phyloP scores from a whole-genome alignment of 2,888 invertebrate genomes.

The Neoitamus cyanurus region DNA sequence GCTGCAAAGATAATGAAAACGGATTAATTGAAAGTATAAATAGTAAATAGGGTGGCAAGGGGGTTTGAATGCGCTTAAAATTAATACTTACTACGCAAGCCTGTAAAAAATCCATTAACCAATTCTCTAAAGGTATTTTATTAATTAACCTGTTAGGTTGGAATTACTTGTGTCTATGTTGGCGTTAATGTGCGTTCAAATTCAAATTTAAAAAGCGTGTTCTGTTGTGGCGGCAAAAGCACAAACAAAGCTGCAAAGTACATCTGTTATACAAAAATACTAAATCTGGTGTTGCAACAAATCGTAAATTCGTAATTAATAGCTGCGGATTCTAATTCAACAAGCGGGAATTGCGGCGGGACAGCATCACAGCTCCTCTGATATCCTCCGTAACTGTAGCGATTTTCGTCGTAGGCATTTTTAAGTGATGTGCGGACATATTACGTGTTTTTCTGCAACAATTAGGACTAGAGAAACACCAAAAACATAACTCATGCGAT shows the following conservation, averaged over 20 bases:
- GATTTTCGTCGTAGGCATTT: slow-evolving; percentile 1
- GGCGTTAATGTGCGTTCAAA: slow-evolving; percentile 14
- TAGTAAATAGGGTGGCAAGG: not conserved
- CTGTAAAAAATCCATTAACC: slow-evolving; percentile 42
- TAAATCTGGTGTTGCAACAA: not conserved
- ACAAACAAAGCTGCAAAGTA: slow-evolving; percentile 32
- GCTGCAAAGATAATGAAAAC: slow-evolving; percentile 29
- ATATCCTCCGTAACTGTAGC: slow-evolving; percentile 29
- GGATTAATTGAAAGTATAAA: not conserved
- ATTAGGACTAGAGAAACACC: slow-evolving; percentile 20
- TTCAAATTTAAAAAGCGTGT: not conserved
- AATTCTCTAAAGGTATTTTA: slow-evolving; percentile 4
- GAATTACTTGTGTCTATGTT: not conserved
- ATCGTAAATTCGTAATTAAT: not conserved
- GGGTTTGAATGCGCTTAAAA: slow-evolving; percentile 45
- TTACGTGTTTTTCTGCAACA: slow-evolving; percentile 8
- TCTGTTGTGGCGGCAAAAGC: slow-evolving; percentile 7
- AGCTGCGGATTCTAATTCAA: not conserved
- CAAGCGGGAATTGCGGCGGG: slow-evolving; percentile 6
- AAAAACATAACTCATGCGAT: slow-evolving; percentile 25
- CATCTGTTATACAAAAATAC: slow-evolving; percentile 3
- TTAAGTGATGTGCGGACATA: not conserved
- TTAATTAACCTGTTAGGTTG: not conserved
- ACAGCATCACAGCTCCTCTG: slow-evolving; percentile 35
- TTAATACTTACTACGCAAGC: slow-evolving; percentile 52